Evolutionary conservation across 2,797 vertebrate genomes (phyloP), one percentile per base, ranked within the genome.

Genomic region (Cynodonichthys magdalenae): DNA sequence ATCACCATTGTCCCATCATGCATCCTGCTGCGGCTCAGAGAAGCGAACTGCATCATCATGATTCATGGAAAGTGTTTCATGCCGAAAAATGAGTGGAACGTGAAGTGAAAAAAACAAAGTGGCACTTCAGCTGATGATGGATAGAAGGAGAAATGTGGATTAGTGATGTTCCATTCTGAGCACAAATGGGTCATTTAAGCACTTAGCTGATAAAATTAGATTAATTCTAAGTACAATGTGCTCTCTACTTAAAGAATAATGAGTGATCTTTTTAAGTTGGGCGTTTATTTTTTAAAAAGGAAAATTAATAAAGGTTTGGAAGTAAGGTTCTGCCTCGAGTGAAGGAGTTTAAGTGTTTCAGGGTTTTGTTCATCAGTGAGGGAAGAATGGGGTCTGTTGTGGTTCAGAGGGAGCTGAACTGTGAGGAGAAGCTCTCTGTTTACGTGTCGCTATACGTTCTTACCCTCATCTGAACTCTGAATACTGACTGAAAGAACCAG

Each of bases 91-190:
- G 42, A 77, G 20, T 36, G n/a, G 15, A 52, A 50, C 8, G 1
- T 44, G 59, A 62, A 63, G 65, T 15, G 14, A 27, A 59, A 71
- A 53, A 58, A 6, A 31, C 5, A 71, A 59, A 82, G 67, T 46
- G 75, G 52, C 57, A 53, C 80, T 86, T 70, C 20, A 66, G 34
- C 48, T 63, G 45, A 29, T 66, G 74, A 84, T 66, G 76, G 69
- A 73, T 47, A 0, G 51, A 54, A 52, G 44, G 12, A 27, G 29
- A 39, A 28, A 39, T 44, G 42, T 45, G 68, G 63, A 60, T 77
- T 63, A 77, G 69, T 74, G 75, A 75, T 39, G 63, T 61, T 69
- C 63, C 51, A 52, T 70, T 61, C 27, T 52, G 31, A 18, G 41
- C 56, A 65, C 50, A 53, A 70, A 63, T 53, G 55, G 66, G 52